A percentile compares a stretch with the other conserved stretches of the same genome.
These are phyloP conservation scores for Biston betularia DNA, from an alignment of 2,888 invertebrate species.

Conservation along the genomic window DNA sequence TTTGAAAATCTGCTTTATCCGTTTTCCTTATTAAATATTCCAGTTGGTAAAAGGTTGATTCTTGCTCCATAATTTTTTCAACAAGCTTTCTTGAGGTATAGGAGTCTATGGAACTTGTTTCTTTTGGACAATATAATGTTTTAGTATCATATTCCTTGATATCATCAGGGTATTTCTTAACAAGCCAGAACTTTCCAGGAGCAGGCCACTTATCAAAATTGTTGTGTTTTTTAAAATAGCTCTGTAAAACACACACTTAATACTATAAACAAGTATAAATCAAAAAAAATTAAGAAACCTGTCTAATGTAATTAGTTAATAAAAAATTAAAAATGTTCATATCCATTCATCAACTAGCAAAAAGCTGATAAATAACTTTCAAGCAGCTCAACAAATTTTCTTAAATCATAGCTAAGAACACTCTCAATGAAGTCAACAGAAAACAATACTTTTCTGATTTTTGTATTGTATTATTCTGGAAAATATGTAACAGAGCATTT, in stretches of 20 bases:
- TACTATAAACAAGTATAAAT: background rate
- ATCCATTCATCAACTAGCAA: too few relatives aligned
- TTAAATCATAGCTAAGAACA: too few relatives aligned
- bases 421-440: too few relatives aligned
- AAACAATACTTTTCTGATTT: too few relatives aligned
- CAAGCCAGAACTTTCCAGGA: slow-evolving; percentile 10
- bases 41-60: slow-evolving; percentile 26
- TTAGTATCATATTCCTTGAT: background rate
- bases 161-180: slow-evolving; percentile 9
- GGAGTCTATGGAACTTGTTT: background rate
- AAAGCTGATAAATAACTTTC: too few relatives aligned
- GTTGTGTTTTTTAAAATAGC: slow-evolving; percentile 20
- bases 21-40: slow-evolving; percentile 29
- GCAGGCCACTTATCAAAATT: slow-evolving; percentile 18
- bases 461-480: too few relatives aligned
- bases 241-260: slow-evolving; percentile 10
- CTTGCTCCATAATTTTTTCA: slow-evolving; percentile 23
- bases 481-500: too few relatives aligned
- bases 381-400: too few relatives aligned
- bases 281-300: too few relatives aligned
- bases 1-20: slow-evolving; percentile 27
- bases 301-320: too few relatives aligned
- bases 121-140: background rate
- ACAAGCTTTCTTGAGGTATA: slow-evolving; percentile 16
- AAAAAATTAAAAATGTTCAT: too few relatives aligned